phyloP scores from a whole-genome alignment of 2,888 invertebrate species.

The Coremacera marginata region DNA sequence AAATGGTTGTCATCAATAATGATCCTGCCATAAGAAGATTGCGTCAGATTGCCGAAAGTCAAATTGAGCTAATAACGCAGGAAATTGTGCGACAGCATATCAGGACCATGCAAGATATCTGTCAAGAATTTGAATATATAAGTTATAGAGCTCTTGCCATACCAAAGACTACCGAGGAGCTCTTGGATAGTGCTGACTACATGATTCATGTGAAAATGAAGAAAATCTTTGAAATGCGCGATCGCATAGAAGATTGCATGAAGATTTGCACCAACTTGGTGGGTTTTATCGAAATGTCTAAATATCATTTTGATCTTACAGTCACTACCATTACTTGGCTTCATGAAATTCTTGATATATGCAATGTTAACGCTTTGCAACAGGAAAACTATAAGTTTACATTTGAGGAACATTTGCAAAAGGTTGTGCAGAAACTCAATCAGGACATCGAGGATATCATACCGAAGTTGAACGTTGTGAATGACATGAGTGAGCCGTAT shows the following conservation, averaged over 20 bases:
- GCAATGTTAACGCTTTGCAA: conserved; percentile 81
- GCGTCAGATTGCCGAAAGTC: conserved; percentile 72
- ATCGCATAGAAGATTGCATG: conserved; percentile 78
- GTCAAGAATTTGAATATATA: conserved; percentile 79
- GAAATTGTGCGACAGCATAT: conserved; percentile 77
- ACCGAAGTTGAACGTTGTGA: conserved; percentile 81
- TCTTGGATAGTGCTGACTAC: conserved; percentile 84
- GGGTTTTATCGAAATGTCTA: conserved; percentile 80
- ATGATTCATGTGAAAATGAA: conserved; percentile 83
- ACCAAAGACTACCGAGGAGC: conserved; percentile 83
- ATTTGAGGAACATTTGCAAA: conserved; percentile 84
- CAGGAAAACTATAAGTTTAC: conserved; percentile 86
- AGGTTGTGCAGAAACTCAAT: conserved; percentile 78
- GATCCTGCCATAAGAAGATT: conserved; percentile 75
- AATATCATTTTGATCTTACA: conserved; percentile 84
- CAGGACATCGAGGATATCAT: conserved; percentile 79
- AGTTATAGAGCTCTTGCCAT: conserved; percentile 77
- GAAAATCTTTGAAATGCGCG: conserved; percentile 77
- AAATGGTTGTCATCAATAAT: conserved; percentile 75
- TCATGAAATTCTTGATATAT: conserved; percentile 81
- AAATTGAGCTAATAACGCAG: conserved; percentile 74
- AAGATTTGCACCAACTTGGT: conserved; percentile 77
- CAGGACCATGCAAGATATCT: conserved; percentile 77
- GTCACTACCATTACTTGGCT: conserved; percentile 88
- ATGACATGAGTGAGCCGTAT: conserved; percentile 86